These are phyloP conservation scores for Hyperopisus bebe DNA, from an alignment of 2,113 vertebrate genomes.

Conservation along the genomic window DNA sequence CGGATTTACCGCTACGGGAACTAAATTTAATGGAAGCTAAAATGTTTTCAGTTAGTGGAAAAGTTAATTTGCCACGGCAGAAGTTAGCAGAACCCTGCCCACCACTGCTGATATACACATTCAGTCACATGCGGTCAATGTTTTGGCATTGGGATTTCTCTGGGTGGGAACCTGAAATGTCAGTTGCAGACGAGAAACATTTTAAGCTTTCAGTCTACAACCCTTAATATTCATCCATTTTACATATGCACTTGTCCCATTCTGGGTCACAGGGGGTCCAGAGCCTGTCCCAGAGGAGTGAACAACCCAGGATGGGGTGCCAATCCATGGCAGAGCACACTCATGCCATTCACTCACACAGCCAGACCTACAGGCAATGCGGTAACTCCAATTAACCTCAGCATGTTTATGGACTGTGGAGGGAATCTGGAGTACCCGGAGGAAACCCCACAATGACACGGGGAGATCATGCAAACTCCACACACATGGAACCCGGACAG, in stretches of 20 bases:
- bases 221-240: background rate
- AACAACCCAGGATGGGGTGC: background rate
- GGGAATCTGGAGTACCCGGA: background rate
- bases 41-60: background rate
- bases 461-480: background rate
- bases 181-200: background rate
- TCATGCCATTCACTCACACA: too few species aligned
- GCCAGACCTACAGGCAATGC: background rate
- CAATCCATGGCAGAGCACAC: too few species aligned
- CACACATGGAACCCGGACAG: background rate
- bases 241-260: background rate
- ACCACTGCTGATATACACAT: background rate
- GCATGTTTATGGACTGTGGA: background rate
- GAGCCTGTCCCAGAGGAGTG: too few species aligned
- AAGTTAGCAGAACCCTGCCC: background rate
- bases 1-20: background rate
- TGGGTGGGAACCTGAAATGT: background rate
- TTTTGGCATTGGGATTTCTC: background rate
- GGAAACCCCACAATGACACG: background rate
- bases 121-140: background rate
- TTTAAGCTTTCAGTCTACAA: background rate
- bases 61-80: background rate
- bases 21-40: background rate
- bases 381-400: background rate
- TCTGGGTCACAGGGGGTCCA: background rate